These are phyloP conservation scores for Eufriesea mexicana DNA, from an alignment of 1,140 invertebrate species.

Conservation along the genomic window DNA sequence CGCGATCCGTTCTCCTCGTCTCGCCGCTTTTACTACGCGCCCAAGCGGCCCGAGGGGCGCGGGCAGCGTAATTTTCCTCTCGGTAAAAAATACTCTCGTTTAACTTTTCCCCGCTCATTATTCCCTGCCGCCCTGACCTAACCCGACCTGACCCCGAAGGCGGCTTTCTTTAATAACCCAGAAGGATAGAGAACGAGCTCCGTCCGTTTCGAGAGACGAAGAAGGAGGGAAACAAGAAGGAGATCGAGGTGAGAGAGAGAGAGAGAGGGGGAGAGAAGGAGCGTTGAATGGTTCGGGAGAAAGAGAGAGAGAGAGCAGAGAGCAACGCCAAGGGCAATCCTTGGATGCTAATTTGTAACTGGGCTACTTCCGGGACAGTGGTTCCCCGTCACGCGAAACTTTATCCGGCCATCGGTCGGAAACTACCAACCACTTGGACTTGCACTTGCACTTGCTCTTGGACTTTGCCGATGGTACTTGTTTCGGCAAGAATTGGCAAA, in stretches of 20 bases:
- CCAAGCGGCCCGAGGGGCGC: constrained; percentile 23
- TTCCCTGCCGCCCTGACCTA: constrained; percentile 79
- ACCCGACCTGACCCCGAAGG: constrained; percentile 79
- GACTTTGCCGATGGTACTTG: constrained; percentile 3
- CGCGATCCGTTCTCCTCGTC: constrained; percentile 42
- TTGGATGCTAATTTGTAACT: constrained; percentile 81
- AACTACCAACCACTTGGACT: constrained; percentile 51
- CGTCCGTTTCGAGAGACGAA: constrained; percentile 43
- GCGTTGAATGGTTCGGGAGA: constrained; percentile 41
- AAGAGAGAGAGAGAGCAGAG: constrained; percentile 51
- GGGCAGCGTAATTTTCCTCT: constrained; percentile 78
- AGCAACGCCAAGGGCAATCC: constrained; percentile 79
- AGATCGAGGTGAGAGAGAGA: constrained; percentile 50
- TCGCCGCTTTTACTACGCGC: constrained; percentile 60
- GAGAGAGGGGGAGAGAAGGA: constrained; percentile 49
- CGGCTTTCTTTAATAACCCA: constrained; percentile 79
- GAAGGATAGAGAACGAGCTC: constrained; percentile 63
- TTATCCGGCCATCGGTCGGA: constrained; percentile 50
- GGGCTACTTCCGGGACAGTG: constrained; percentile 79
- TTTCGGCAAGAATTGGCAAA: constrained; percentile 27
- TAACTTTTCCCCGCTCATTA: constrained; percentile 81
- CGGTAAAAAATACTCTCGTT: constrained; percentile 81
- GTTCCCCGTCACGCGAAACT: constrained; percentile 72
- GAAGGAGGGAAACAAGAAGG: constrained; percentile 50
- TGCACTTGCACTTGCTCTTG: background rate